Conservation (phyloP, 2,888 invertebrate species). For the Litoditis marina region DNA sequence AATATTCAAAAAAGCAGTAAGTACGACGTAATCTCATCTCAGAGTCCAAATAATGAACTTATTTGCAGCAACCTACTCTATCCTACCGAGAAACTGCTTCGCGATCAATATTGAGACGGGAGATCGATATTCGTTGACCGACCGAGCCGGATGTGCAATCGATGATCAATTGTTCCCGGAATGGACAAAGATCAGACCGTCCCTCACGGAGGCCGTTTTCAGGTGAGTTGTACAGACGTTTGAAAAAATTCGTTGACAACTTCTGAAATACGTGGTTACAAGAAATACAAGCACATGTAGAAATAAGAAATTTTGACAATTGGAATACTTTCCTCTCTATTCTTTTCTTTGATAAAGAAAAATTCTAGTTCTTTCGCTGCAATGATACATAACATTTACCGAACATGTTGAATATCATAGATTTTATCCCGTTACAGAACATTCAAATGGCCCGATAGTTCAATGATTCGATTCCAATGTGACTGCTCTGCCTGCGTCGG, state of each 20-base stretch:
- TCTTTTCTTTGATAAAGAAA: not conserved
- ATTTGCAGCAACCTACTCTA: conserved; percentile 44
- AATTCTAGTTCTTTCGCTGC: no score
- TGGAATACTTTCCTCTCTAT: no score
- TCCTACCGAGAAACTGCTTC: conserved; percentile 59
- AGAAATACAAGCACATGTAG: no score
- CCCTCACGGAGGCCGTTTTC: conserved; percentile 41
- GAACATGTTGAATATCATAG: no score
- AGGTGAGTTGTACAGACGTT: conserved; percentile 22
- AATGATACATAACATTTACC: no score
- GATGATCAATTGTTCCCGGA: conserved; percentile 61
- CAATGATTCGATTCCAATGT: conserved; percentile 61
- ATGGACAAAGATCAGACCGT: conserved; percentile 39
- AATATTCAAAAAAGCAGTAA: no score
- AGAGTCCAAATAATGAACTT: not conserved
- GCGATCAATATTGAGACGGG: conserved; percentile 61
- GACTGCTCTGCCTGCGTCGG: conserved; percentile 58
- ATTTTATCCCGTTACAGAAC: no score
- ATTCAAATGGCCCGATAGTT: conserved; percentile 62
- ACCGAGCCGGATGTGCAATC: conserved; percentile 59
- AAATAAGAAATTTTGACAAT: no score
- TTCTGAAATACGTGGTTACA: no score
- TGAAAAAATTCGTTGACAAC: no score
- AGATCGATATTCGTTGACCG: conserved; percentile 58
- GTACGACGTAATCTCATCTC: no score